Conservation (phyloP, 2,113 vertebrate species). For the Upupa epops region DNA sequence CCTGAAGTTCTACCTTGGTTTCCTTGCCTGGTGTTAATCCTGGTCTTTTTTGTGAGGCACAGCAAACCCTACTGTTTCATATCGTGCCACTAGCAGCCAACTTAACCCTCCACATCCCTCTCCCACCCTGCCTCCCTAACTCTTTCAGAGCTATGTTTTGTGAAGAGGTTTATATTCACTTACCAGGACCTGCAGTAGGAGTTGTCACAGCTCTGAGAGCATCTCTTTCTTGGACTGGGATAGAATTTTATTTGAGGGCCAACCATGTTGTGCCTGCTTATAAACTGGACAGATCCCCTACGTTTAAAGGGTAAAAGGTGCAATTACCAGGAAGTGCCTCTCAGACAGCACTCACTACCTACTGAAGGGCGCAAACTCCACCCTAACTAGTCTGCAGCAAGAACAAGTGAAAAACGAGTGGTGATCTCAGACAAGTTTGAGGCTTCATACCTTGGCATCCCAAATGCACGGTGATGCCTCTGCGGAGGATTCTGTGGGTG, state of each 20-base stretch:
- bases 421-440: neutral
- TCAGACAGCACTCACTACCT: neutral
- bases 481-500: constrained; percentile 69
- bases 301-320: constrained; percentile 42
- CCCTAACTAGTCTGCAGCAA: neutral
- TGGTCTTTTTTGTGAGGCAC: neutral
- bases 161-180: neutral
- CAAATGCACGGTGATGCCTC: constrained; percentile 76
- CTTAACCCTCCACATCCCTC: neutral
- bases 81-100: neutral
- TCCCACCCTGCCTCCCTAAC: neutral
- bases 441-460: constrained; percentile 81
- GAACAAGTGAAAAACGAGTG: accelerated
- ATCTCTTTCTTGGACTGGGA: constrained; percentile 74
- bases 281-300: constrained; percentile 74
- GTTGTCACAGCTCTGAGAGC: constrained; percentile 78
- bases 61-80: neutral
- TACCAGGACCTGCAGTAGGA: constrained; percentile 79
- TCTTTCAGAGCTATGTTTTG: neutral
- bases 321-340: constrained; percentile 5
- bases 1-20: neutral
- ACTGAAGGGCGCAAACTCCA: neutral
- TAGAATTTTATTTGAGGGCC: constrained; percentile 76
- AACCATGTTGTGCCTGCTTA: constrained; percentile 72
- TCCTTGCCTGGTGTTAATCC: accelerated